These are phyloP conservation scores for Myotis pilosus DNA, from an alignment of 2,797 vertebrate genomes.

Conservation along the genomic window DNA sequence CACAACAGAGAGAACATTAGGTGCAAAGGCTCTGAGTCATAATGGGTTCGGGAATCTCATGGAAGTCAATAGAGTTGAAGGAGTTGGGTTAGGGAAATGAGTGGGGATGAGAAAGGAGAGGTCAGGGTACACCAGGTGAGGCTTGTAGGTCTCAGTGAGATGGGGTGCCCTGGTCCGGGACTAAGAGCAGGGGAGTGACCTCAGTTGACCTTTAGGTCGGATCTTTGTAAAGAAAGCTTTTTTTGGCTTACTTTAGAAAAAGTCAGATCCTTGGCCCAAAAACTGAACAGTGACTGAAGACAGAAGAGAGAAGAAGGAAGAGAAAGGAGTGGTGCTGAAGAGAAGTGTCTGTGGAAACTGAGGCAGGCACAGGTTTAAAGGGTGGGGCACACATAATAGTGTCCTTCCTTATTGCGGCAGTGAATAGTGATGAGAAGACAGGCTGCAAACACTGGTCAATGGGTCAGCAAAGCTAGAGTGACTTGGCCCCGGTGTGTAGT, in stretches of 20 bases:
- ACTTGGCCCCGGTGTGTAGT: background rate
- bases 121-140: background rate
- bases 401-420: background rate
- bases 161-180: background rate
- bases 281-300: background rate
- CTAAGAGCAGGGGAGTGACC: background rate
- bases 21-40: background rate
- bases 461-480: background rate
- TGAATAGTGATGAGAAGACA: background rate
- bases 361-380: background rate
- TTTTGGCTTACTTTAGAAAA: slow-evolving; percentile 16
- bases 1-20: background rate
- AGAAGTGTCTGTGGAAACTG: background rate
- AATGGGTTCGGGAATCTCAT: background rate
- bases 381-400: background rate
- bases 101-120: background rate
- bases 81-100: background rate
- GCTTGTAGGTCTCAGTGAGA: background rate
- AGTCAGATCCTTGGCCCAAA: background rate
- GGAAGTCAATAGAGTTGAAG: background rate
- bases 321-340: background rate
- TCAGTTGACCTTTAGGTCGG: background rate
- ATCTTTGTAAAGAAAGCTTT: background rate
- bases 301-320: background rate
- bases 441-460: background rate